Base-by-base conservation (phyloP, 2,888 invertebrate genomes). In the Drosophila multiciliata region DNA sequence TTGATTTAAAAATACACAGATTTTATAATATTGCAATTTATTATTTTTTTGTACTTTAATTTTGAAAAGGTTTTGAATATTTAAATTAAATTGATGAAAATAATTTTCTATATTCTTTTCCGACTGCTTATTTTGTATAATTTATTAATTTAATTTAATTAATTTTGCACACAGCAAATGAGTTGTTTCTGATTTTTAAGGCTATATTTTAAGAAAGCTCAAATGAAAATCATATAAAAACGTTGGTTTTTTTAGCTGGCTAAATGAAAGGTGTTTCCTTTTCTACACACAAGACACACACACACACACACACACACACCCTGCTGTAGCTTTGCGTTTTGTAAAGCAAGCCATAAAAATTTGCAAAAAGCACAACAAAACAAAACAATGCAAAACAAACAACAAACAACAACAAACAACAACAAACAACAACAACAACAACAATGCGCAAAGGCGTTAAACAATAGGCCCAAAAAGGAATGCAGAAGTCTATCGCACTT, bases 301-400 rank as follows among this genome's bases (percentile, higher is more conserved):
- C 48, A 23, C 8, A 15, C n/a, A 12, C 11, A 11, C 49, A 17
- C 26, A 45, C 36, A n/a, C 12, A 49, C 3, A 36, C 7, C 7
- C 38, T 36, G 38, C 1, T 17, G n/a, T 73, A 80, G 80, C 70
- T 80, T 86, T 85, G 86, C 83, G 86, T 88, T 82, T 85, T 88
- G 89, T 86, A 83, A 79, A 83, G 90, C 87, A 87, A 90, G 87
- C 89, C 87, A 87, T 90, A 90, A 87, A 89, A 80, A 79, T 86
- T 82, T 90, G 82, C 78, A 69, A 78, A 80, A 83, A 74, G 75
- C 66, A 80, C 71, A 76, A 61, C 72, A 64, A 50, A 67, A 38
- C 52, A 32, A 40, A 45, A 58, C 48, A 40, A 36, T 48, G 15
- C 62, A 68, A 36, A 57, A 36, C 45, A 50, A 67, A 42, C 45